Conservation (phyloP, 2,113 vertebrate species). For the Melanostigma gelatinosum region DNA sequence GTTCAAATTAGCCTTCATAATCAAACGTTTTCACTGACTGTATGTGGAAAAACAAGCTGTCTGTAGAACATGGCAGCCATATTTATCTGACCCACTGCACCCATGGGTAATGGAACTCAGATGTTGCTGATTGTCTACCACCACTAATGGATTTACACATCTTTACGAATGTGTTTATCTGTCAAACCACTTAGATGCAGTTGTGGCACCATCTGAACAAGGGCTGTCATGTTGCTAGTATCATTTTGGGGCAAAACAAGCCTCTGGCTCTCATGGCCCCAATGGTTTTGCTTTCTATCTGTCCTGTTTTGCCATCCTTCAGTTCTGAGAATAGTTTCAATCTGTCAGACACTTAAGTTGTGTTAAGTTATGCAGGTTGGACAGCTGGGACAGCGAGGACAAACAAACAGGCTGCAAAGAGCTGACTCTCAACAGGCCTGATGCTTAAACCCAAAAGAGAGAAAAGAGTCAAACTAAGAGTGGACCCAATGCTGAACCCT, state of each 20-base stretch:
- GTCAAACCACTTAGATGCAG: constrained; percentile 21
- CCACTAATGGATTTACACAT: constrained; percentile 22
- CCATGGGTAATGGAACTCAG: constrained; percentile 25
- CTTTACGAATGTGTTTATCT: constrained; percentile 18
- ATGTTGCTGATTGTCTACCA: constrained; percentile 13
- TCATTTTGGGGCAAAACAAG: constrained; percentile 10
- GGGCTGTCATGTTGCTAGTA: constrained; percentile 12
- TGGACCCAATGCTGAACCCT: neutral
- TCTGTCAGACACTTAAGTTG: constrained; percentile 1
- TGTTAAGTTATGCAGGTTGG: neutral
- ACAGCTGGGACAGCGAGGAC: constrained; percentile 17
- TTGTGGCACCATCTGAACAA: constrained; percentile 1
- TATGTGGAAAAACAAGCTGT: constrained; percentile 16
- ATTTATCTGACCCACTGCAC: constrained; percentile 21
- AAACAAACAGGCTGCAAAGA: constrained; percentile 8
- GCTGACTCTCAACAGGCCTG: neutral
- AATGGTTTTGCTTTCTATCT: constrained; percentile 6
- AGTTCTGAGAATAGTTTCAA: constrained; percentile 3
- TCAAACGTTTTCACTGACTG: constrained; percentile 16
- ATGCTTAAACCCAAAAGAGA: neutral
- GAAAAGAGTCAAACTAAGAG: neutral
- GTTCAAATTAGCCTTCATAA: constrained; percentile 18
- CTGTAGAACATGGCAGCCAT: neutral
- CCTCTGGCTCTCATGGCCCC: neutral
- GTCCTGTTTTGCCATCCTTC: constrained; percentile 8